phyloP scores from a whole-genome alignment of 2,113 vertebrate genomes.

The Oncorhynchus clarkii region DNA sequence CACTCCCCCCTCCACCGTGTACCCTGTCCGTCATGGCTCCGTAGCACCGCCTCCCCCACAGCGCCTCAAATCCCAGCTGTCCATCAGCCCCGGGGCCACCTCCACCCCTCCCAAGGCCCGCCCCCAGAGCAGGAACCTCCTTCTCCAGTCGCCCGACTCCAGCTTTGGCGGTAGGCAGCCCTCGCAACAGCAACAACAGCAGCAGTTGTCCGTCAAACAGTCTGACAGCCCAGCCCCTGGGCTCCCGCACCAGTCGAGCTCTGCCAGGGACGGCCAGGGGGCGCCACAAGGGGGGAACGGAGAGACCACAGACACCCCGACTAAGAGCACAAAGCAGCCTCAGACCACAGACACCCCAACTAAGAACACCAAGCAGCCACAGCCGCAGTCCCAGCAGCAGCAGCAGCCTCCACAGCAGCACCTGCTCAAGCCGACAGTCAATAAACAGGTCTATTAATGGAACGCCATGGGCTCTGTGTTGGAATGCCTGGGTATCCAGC shows the following conservation, averaged over 20 bases:
- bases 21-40: conserved; percentile 71
- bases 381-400: conserved; percentile 36
- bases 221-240: conserved; percentile 78
- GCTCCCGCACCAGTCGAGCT: conserved; percentile 76
- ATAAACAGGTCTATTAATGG: conserved; percentile 67
- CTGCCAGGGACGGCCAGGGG: conserved; percentile 67
- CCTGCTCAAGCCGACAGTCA: conserved; percentile 72
- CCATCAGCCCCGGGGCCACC: conserved; percentile 69
- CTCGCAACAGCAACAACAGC: conserved; percentile 53
- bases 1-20: conserved; percentile 76
- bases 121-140: conserved; percentile 88
- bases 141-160: conserved; percentile 83
- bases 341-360: conserved; percentile 12
- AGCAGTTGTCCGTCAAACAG: conserved; percentile 78
- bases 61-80: conserved; percentile 74
- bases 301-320: conserved; percentile 65
- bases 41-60: conserved; percentile 62
- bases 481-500: not conserved
- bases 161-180: conserved; percentile 73
- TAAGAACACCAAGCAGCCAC: conserved; percentile 53
- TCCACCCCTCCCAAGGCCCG: conserved; percentile 80
- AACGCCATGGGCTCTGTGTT: not conserved
- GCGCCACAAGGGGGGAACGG: conserved; percentile 40
- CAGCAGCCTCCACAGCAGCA: conserved; percentile 60
- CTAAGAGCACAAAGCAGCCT: conserved; percentile 69